Conservation (phyloP, 2,888 invertebrate genomes). For the Melitaea athalia region DNA sequence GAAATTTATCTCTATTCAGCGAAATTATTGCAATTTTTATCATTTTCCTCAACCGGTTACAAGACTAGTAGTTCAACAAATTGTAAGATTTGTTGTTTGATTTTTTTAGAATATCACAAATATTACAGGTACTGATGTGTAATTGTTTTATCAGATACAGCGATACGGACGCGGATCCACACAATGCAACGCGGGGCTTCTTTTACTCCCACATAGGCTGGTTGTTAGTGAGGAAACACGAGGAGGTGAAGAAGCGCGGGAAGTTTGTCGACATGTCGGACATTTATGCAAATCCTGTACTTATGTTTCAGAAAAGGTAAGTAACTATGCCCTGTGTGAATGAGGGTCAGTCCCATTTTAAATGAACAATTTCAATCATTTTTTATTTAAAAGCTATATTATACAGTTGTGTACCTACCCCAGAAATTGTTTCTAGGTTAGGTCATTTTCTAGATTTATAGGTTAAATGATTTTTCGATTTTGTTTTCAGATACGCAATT, state of each 20-base stretch:
- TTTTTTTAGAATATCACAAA: conserved; percentile 72
- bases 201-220: conserved; percentile 93
- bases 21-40: too few relatives aligned
- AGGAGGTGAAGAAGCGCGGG: conserved; percentile 87
- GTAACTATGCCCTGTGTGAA: too few relatives aligned
- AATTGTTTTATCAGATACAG: conserved; percentile 84
- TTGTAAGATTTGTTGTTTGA: background rate
- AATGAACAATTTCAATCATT: too few relatives aligned
- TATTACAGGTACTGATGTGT: too few relatives aligned
- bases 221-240: conserved; percentile 89
- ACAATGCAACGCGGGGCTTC: conserved; percentile 89
- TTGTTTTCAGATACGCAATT: conserved; percentile 77
- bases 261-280: conserved; percentile 87
- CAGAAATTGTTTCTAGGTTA: too few relatives aligned
- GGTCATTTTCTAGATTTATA: background rate
- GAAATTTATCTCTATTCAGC: too few relatives aligned
- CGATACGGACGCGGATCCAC: conserved; percentile 90
- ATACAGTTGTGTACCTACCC: too few relatives aligned
- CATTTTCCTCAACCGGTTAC: too few relatives aligned
- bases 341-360: too few relatives aligned
- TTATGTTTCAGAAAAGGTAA: conserved; percentile 67
- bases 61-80: too few relatives aligned
- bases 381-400: too few relatives aligned
- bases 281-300: conserved; percentile 85
- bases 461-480: background rate